Conservation (phyloP, 2,113 vertebrate genomes). For the Atlantisia rogersi region DNA sequence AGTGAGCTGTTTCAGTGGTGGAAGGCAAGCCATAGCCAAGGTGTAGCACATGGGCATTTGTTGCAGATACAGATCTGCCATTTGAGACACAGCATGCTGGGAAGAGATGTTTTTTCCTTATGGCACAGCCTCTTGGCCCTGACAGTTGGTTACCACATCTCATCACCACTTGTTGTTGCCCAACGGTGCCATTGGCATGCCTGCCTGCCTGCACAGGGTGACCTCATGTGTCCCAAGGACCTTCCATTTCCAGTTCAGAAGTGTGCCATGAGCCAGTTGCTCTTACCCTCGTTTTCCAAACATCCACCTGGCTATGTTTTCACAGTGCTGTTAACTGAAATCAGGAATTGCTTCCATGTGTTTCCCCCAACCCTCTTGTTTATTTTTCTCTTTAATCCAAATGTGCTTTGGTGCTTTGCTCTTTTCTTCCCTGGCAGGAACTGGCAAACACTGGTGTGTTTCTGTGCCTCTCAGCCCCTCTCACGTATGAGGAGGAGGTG, state of each 20-base stretch:
- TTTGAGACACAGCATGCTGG: neutral
- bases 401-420: neutral
- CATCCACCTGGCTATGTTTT: neutral
- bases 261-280: neutral
- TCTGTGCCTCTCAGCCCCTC: neutral
- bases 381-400: neutral
- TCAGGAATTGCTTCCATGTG: neutral
- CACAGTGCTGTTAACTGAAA: neutral
- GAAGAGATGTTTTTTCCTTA: neutral
- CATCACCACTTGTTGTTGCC: neutral
- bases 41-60: neutral
- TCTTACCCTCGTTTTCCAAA: neutral
- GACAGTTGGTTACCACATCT: neutral
- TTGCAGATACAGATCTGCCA: neutral
- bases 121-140: neutral
- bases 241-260: neutral
- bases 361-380: neutral
- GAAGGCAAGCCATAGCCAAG: neutral
- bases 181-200: rapidly evolving
- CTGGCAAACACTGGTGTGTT: neutral
- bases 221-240: neutral
- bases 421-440: neutral
- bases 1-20: neutral
- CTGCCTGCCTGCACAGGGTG: neutral
- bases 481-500: rapidly evolving